Conservation (phyloP, 1,140 invertebrate species). For the Apis dorsata region DNA sequence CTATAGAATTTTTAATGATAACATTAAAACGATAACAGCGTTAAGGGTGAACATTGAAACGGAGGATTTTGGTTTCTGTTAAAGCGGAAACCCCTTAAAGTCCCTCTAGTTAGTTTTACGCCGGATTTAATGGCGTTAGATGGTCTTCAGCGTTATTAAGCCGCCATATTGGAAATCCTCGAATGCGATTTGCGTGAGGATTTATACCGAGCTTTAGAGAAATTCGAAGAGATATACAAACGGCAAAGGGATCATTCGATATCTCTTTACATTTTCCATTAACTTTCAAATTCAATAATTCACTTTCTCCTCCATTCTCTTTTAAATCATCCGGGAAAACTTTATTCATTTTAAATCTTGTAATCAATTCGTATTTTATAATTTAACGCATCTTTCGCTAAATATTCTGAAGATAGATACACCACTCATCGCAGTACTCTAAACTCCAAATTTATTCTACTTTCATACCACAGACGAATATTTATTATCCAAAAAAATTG, state of each 20-base stretch:
- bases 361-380: no score
- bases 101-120: neutral
- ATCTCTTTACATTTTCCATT: neutral
- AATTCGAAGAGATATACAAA: neutral
- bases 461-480: no score
- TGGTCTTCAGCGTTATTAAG: neutral
- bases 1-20: neutral
- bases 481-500: no score
- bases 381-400: no score
- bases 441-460: no score
- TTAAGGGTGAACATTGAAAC: neutral
- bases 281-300: neutral
- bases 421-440: no score
- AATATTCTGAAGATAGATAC: no score
- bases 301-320: neutral
- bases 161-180: neutral
- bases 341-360: neutral
- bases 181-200: neutral
- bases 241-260: neutral
- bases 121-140: conserved; percentile 1
- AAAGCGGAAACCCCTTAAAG: neutral
- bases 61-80: neutral
- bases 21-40: no score
- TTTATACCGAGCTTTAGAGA: neutral
- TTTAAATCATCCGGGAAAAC: neutral